Percentiles rank a stretch among this genome's conserved stretches.
Conservation (phyloP, 2,888 invertebrate genomes). For the Cephus nigrinus region DNA sequence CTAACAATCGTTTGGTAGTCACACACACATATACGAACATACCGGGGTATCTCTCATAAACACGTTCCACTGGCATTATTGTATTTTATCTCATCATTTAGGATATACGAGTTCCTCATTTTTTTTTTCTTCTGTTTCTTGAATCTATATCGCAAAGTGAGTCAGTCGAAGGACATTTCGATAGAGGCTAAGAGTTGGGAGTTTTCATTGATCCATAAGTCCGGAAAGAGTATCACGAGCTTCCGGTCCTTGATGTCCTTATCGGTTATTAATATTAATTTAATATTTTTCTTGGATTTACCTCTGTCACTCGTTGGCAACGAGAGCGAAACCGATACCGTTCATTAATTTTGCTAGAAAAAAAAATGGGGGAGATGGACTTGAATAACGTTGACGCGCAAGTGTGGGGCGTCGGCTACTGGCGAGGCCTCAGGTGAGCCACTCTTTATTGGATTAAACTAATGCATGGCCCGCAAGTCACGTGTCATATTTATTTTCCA, state of each 20-base stretch:
- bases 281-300: neutral
- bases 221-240: neutral
- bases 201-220: neutral
- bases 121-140: neutral
- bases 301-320: neutral
- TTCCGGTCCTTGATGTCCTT: neutral
- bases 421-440: constrained; percentile 64
- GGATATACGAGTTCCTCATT: neutral
- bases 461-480: constrained; percentile 51
- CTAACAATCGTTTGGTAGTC: constrained; percentile 54
- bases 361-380: constrained; percentile 52
- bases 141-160: neutral
- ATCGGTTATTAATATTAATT: neutral
- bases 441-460: constrained; percentile 39
- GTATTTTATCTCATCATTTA: neutral
- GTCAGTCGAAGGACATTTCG: neutral
- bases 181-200: neutral
- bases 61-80: neutral
- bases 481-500: constrained; percentile 55
- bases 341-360: constrained; percentile 5
- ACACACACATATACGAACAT: constrained; percentile 10
- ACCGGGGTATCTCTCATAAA: constrained; percentile 13
- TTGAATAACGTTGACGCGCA: constrained; percentile 60
- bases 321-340: neutral
- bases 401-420: constrained; percentile 55